Evolutionary conservation across 2,113 vertebrate genomes (phyloP), one percentile per base, ranked within the genome.

Genomic region (Prinia subflava): DNA sequence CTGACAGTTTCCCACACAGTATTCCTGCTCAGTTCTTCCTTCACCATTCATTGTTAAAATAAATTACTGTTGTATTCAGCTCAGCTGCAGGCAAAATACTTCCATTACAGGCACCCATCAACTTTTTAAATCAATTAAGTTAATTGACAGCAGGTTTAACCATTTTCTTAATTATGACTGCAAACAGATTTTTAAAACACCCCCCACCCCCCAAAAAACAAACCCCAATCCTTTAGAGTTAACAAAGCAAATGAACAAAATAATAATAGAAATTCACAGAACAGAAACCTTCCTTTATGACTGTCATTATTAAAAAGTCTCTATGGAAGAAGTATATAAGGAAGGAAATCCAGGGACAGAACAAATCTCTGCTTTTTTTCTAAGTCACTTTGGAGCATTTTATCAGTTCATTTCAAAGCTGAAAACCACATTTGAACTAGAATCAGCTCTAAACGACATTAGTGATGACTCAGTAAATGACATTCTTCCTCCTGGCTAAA

Each of bases 71-170:
- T 80, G 56, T 64, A 89, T 83, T 93, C 41, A 74, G 69, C 59
- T 92, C 92, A 96, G 74, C 94, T 97, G 67, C 74, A 78, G 93
- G 93, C 88, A 89, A 95, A 96, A 90, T 75, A 52, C 59, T 95
- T 94, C 39, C 25, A 89, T 96, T 96, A 37, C 50, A 96, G 89
- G 62, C 13, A 2, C 39, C 55, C n/a, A 93, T 93, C 85, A 92
- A 87, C 57, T 95, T 96, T 92, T 90, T 4, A 46, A 94, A 91
- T 91, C 78, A 92, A 80, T 95, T 96, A 89, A 82, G 42, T 64
- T 93, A 97, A 95, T 92, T 95, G 87, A 83, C 78, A 94, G 33
- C 81, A 92, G 88, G 23, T 94, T 97, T 93, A 83, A 89, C 59
- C 20, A 86, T 89, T 95, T 96, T 83, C 81, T 92, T 92, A 92